Percentiles rank a stretch among this genome's conserved stretches.
These are phyloP conservation scores for Agrochola lychnidis DNA, from an alignment of 2,888 invertebrate species.

Conservation along the genomic window DNA sequence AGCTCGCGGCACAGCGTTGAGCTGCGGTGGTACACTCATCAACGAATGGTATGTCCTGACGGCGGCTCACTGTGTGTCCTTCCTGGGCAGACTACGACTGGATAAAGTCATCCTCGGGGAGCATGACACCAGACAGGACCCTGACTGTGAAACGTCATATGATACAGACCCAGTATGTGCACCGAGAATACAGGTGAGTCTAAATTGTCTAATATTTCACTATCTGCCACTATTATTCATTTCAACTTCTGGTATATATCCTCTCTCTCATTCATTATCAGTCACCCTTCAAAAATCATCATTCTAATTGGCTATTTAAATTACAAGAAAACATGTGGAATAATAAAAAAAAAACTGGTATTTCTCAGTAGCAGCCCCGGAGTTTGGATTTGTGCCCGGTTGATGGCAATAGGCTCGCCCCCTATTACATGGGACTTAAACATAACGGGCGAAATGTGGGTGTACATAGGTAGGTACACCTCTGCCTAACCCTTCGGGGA, in stretches of 20 bases:
- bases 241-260: no score
- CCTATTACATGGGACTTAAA: no score
- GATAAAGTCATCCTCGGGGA: constrained; percentile 92
- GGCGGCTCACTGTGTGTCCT: constrained; percentile 91
- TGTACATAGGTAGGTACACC: no score
- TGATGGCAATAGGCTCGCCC: no score
- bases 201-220: not conserved
- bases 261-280: not conserved
- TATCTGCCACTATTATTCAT: not conserved
- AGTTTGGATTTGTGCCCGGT: no score
- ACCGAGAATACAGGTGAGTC: constrained; percentile 73
- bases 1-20: constrained; percentile 78
- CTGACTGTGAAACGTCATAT: constrained; percentile 83
- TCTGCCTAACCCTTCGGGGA: no score
- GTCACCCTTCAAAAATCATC: not conserved
- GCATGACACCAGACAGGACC: constrained; percentile 85
- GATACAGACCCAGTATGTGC: constrained; percentile 78
- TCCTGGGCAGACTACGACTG: constrained; percentile 83
- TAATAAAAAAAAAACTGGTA: no score
- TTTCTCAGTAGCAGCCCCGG: no score
- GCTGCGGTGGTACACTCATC: constrained; percentile 90
- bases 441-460: no score
- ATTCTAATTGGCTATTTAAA: not conserved
- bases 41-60: constrained; percentile 89
- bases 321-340: not conserved